Evolutionary conservation across 2,113 vertebrate species (phyloP).

Genomic region (Xyliphius kryptos): DNA sequence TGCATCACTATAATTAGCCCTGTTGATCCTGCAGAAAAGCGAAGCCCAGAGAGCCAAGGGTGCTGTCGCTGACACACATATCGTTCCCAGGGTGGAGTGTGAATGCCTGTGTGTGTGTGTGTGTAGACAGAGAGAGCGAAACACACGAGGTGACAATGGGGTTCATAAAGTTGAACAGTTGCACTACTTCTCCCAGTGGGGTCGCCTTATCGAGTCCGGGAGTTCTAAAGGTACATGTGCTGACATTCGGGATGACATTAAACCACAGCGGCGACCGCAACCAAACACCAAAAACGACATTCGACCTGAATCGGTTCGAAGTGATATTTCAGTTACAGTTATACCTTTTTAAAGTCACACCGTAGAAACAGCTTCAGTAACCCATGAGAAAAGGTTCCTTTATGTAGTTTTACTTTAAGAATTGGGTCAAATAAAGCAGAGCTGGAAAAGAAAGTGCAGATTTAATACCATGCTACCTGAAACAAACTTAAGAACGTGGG

Average conservation of each 20-base stretch:
- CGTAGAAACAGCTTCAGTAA: too few relatives aligned
- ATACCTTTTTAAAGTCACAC: too few relatives aligned
- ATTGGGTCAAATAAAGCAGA: too few relatives aligned
- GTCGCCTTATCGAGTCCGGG: conserved; percentile 32
- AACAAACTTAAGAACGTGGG: too few relatives aligned
- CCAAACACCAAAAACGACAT: not conserved
- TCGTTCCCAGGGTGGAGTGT: conserved; percentile 32
- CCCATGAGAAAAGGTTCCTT: too few relatives aligned
- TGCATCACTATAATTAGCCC: conserved; percentile 49
- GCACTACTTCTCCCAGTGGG: conserved; percentile 33
- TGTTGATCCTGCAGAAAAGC: conserved; percentile 45
- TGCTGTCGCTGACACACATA: conserved; percentile 41
- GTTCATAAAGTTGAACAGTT: conserved; percentile 29
- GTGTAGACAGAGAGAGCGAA: not conserved
- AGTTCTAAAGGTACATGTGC: conserved; percentile 24
- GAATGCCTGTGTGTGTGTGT: conserved; percentile 22
- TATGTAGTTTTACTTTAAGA: too few relatives aligned
- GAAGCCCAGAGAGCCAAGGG: conserved; percentile 25
- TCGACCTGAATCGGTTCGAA: not conserved
- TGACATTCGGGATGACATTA: conserved; percentile 29
- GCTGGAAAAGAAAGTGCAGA: too few relatives aligned
- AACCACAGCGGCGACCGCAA: conserved; percentile 9
- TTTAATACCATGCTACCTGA: too few relatives aligned
- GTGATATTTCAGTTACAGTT: too few relatives aligned
- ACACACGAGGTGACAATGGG: conserved; percentile 39